These are phyloP conservation scores for Idaea biselata DNA, from an alignment of 2,888 invertebrate species.

Conservation along the genomic window DNA sequence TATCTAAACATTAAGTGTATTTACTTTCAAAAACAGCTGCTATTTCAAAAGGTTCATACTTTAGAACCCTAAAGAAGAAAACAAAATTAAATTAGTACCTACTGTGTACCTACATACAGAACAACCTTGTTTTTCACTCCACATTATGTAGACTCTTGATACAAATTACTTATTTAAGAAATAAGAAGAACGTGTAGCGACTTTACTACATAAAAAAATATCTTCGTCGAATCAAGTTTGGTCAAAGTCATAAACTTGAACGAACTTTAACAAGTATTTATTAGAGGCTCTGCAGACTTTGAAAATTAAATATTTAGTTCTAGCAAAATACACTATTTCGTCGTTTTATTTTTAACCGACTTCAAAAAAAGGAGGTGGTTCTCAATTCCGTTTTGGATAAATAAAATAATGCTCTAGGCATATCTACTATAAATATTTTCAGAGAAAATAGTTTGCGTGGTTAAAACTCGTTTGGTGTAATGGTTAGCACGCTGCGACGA, in stretches of 20 bases:
- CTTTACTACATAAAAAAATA: constrained; percentile 62
- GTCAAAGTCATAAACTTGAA: constrained; percentile 27
- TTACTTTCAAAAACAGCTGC: too few species aligned
- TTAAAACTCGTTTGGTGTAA: too few species aligned
- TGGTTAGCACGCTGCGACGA: too few species aligned
- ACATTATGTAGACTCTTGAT: constrained; percentile 73
- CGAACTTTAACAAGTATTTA: constrained; percentile 12
- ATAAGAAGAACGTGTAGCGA: constrained; percentile 56
- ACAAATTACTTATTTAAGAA: constrained; percentile 74
- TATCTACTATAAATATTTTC: too few species aligned
- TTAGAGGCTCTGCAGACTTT: not conserved
- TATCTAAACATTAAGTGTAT: too few species aligned
- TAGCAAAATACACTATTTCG: constrained; percentile 8
- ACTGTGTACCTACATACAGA: not conserved
- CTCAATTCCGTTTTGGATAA: too few species aligned
- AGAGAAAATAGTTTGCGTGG: too few species aligned
- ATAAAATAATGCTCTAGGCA: too few species aligned
- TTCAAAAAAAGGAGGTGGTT: too few species aligned
- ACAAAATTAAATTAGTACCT: not conserved
- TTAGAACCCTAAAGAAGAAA: not conserved
- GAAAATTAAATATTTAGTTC: constrained; percentile 16
- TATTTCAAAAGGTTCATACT: not conserved
- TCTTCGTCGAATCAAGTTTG: constrained; percentile 49
- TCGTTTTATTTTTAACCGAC: too few species aligned
- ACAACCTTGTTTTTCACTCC: constrained; percentile 19